These are phyloP conservation scores for Otis tarda DNA, from an alignment of 2,113 vertebrate species.

Conservation along the genomic window DNA sequence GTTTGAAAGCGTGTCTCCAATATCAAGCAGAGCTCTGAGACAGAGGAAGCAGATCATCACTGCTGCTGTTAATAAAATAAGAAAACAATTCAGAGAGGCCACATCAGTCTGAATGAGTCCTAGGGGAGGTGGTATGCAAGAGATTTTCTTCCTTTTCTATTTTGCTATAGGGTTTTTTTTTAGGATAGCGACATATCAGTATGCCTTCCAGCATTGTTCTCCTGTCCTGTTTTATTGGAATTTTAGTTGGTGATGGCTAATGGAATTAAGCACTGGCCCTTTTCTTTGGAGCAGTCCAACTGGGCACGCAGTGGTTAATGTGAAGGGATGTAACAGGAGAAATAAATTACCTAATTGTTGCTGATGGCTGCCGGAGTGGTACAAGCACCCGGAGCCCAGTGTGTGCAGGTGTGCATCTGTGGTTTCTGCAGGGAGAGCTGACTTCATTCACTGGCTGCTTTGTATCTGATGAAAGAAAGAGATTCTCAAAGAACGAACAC, in stretches of 20 bases:
- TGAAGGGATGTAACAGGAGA: background rate
- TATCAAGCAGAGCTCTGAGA: background rate
- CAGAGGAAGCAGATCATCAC: background rate
- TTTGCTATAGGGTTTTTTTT: background rate
- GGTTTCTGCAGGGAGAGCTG: slow-evolving; percentile 14
- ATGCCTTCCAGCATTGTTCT: background rate
- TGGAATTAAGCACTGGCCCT: background rate
- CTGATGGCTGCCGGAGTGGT: slow-evolving; percentile 27
- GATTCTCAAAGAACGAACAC: slow-evolving; percentile 12
- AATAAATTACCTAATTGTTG: slow-evolving; percentile 13
- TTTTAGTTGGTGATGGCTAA: background rate
- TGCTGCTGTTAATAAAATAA: slow-evolving; percentile 6
- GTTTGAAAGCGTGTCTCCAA: background rate
- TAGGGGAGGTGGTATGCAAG: background rate
- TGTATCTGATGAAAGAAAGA: slow-evolving; percentile 60
- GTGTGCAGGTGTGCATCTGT: background rate
- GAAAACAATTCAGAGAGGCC: background rate
- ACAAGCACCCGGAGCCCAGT: background rate
- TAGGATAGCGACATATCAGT: background rate
- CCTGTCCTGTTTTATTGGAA: background rate
- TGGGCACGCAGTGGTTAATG: slow-evolving; percentile 14
- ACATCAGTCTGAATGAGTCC: background rate
- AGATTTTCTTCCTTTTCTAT: background rate
- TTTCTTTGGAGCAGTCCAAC: background rate
- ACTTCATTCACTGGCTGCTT: slow-evolving; percentile 45